Base-by-base conservation (phyloP, 2,888 invertebrate genomes). In the Drosophila macrospina region DNA sequence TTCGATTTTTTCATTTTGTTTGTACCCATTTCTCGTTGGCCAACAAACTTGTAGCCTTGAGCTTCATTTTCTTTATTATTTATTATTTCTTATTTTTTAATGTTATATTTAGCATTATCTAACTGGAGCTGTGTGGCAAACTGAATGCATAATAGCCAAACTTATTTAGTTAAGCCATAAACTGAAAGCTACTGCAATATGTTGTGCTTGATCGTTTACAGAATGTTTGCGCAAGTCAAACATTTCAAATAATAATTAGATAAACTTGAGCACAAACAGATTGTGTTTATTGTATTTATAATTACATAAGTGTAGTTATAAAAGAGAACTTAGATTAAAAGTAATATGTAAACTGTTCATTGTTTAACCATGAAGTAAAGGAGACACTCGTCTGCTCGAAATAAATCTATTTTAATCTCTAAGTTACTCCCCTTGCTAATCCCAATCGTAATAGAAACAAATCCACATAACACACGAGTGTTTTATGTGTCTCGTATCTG, bases 31-130 rank as follows among this genome's bases (percentile, higher is more conserved):
- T 42, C 41, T 45, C 64, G 54, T 51, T 51, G 74, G 75, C 69
- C 64, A 78, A 65, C 62, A 83, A 72, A 60, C 70, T 68, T 26
- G 36, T 74, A 77, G 69, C 84, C 83, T 79, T 86, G 81, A 57
- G 51, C 60, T 42, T 48, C 59, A 13, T 24, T 62, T 62, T 37
- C 8, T 54, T 42, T n/a, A n/a, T n/a, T n/a, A n/a, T n/a, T n/a
- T n/a, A n/a, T n/a, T n/a, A n/a, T n/a, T n/a, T n/a, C n/a, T 4
- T 20, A 3, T 16, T 5, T 5, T 26, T 39, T 24, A 7, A 7
- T 15, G 57, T 37, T 69, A 34, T 63, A 62, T 51, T 67, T 72
- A 42, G 56, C 41, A 42, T 75, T 68, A 75, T 75, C 74, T 57
- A 36, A 51, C 36, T 52, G 41, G 30, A 70, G 52, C 47, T 69